These are phyloP conservation scores for Heliothis peltigera DNA, from an alignment of 2,888 invertebrate genomes.

Conservation along the genomic window DNA sequence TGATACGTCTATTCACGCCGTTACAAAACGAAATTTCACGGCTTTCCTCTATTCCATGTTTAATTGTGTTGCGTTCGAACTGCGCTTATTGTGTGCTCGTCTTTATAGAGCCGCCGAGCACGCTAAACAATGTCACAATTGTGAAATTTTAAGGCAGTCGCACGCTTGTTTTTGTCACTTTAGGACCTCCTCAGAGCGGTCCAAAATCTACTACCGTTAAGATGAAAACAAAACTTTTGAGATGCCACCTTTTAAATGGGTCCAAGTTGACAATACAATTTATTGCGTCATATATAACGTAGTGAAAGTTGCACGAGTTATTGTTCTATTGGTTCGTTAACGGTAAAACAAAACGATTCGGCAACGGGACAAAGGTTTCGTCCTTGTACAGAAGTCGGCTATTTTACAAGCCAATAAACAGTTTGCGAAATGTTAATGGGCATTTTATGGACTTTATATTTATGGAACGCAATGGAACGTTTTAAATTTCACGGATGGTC, in stretches of 20 bases:
- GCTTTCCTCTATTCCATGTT: conserved; percentile 73
- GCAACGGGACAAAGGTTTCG: conserved; percentile 73
- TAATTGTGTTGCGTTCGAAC: conserved; percentile 79
- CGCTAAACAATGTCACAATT: conserved; percentile 74
- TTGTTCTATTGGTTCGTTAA: conserved; percentile 80
- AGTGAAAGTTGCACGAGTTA: conserved; percentile 84
- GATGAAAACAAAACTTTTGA: conserved; percentile 78
- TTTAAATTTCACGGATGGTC: conserved; percentile 35
- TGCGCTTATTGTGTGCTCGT: conserved; percentile 71
- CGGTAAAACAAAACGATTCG: conserved; percentile 80
- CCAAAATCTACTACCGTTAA: conserved; percentile 83
- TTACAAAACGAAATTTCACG: conserved; percentile 83
- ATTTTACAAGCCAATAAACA: conserved; percentile 79
- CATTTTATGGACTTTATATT: conserved; percentile 66
- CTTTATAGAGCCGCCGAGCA: conserved; percentile 76
- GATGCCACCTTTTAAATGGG: conserved; percentile 72
- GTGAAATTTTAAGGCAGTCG: conserved; percentile 77
- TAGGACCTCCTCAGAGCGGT: conserved; percentile 77
- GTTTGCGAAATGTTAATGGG: conserved; percentile 81
- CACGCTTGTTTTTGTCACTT: conserved; percentile 79
- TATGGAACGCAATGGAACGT: conserved; percentile 57
- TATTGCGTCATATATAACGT: conserved; percentile 86
- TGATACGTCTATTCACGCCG: conserved; percentile 82
- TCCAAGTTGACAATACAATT: conserved; percentile 77
- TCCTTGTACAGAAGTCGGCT: conserved; percentile 80